These are phyloP conservation scores for Anas platyrhynchos DNA, from an alignment of 2,113 vertebrate species.

Conservation along the genomic window DNA sequence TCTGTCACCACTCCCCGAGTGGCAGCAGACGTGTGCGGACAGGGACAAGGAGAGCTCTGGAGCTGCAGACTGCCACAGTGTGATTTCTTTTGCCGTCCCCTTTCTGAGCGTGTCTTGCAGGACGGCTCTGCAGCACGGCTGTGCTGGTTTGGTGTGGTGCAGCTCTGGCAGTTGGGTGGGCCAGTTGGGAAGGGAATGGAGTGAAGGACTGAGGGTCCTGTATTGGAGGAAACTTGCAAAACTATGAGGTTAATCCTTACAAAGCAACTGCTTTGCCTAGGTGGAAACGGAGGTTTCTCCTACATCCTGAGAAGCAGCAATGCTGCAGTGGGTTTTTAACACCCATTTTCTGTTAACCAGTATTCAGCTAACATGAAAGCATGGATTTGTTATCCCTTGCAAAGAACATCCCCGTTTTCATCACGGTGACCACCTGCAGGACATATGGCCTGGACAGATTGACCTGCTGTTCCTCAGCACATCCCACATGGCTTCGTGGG, in stretches of 20 bases:
- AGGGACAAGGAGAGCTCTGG: not conserved
- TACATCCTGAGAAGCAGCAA: not conserved
- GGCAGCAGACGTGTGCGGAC: not conserved
- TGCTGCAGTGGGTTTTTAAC: not conserved
- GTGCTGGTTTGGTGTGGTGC: not conserved
- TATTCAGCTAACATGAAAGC: not conserved
- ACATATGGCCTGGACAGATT: not conserved
- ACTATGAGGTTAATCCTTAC: not conserved
- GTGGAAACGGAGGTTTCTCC: not conserved
- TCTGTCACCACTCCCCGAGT: no score
- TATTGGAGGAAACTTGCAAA: not conserved
- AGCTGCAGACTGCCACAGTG: not conserved
- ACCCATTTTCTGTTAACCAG: not conserved
- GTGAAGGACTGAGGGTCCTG: not conserved
- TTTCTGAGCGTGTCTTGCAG: not conserved
- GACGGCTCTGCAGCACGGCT: not conserved
- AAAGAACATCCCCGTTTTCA: not conserved
- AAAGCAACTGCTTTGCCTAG: not conserved
- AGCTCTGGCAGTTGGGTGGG: fast-evolving
- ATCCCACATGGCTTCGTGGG: not conserved
- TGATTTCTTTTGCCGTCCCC: not conserved
- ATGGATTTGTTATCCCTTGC: not conserved
- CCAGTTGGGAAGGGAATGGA: not conserved
- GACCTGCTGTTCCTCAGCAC: not conserved
- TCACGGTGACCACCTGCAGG: not conserved